Conservation (phyloP, 2,113 vertebrate species). For the Corythaixoides concolor region DNA sequence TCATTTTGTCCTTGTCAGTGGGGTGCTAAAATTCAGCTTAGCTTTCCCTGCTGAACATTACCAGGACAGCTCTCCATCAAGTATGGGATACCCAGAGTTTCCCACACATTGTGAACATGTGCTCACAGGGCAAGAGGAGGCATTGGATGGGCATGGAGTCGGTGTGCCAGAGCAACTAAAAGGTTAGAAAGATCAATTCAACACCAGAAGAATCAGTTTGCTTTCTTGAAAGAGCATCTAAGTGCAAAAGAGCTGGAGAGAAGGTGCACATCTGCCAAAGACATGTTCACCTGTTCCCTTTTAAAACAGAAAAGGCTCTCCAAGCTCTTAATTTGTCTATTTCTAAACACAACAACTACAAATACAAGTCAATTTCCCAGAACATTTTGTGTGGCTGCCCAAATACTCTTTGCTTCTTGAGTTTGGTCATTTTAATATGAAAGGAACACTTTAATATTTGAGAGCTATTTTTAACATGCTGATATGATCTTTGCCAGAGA, state of each 20-base stretch:
- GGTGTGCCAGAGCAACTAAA: neutral
- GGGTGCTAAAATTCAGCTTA: neutral
- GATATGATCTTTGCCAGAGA: neutral
- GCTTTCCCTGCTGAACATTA: neutral
- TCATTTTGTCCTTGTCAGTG: neutral
- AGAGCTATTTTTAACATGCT: neutral
- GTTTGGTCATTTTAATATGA: neutral
- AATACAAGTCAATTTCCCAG: neutral
- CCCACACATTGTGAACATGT: rapidly evolving
- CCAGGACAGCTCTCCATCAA: neutral
- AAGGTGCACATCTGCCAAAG: neutral
- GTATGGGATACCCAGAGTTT: neutral
- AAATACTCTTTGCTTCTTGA: neutral
- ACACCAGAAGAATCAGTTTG: neutral
- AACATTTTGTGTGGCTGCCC: neutral
- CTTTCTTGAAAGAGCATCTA: neutral
- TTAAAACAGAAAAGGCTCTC: neutral
- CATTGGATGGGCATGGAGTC: neutral
- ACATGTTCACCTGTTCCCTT: neutral
- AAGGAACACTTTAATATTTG: neutral
- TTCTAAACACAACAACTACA: neutral
- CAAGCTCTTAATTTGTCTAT: neutral
- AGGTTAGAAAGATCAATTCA: neutral
- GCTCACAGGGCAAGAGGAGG: neutral
- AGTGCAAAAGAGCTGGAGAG: neutral